These are phyloP conservation scores for Caenorhabditis brenneri DNA, from an alignment of 1,140 invertebrate genomes.

Conservation along the genomic window DNA sequence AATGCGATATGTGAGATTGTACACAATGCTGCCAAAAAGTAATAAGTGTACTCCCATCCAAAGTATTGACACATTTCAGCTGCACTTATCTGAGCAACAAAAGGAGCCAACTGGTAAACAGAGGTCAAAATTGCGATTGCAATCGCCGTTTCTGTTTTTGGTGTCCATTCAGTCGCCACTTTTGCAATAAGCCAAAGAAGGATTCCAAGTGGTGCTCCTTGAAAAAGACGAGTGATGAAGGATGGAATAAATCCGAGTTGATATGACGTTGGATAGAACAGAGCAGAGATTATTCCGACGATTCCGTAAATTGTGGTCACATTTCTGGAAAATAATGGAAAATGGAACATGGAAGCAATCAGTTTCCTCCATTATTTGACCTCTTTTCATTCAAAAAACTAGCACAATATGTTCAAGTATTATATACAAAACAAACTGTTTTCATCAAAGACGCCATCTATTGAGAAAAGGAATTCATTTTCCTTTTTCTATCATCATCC, in stretches of 20 bases:
- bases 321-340: too few relatives aligned
- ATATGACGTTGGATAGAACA: constrained; percentile 3
- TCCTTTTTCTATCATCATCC: too few relatives aligned
- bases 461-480: too few relatives aligned
- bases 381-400: too few relatives aligned
- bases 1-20: background rate
- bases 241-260: background rate
- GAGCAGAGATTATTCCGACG: constrained; percentile 5
- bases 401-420: too few relatives aligned
- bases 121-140: constrained; percentile 19
- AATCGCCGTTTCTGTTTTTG: constrained; percentile 7
- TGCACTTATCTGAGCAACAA: constrained; percentile 28
- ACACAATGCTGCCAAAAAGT: constrained; percentile 28
- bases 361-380: too few relatives aligned
- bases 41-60: constrained; percentile 49
- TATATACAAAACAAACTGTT: too few relatives aligned
- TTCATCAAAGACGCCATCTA: too few relatives aligned
- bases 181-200: constrained; percentile 11
- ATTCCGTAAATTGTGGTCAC: background rate
- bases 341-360: too few relatives aligned
- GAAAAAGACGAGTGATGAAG: background rate
- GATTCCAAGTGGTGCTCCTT: constrained; percentile 24
- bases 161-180: constrained; percentile 25
- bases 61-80: constrained; percentile 38
- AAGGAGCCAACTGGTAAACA: constrained; percentile 18